A percentile compares a stretch with the other conserved stretches of the same genome.
These are phyloP conservation scores for Ctenosaura bakeri DNA, from an alignment of 2,797 vertebrate species.

Conservation along the genomic window DNA sequence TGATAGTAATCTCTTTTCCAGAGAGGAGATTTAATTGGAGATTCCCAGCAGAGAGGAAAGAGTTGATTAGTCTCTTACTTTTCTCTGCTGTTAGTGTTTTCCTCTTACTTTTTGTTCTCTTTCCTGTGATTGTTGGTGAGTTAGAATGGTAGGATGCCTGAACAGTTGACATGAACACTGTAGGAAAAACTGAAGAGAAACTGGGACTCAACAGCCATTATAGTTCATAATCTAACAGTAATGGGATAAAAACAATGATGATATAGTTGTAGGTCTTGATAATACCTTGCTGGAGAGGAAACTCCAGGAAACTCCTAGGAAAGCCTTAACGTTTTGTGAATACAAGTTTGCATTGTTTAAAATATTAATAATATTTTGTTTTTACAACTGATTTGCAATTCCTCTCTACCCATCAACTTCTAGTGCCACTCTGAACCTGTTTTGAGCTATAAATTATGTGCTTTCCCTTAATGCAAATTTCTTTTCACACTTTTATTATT, in stretches of 20 bases:
- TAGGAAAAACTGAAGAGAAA: background rate
- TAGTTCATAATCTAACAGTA: background rate
- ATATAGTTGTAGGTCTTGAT: background rate
- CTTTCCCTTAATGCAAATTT: background rate
- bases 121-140: background rate
- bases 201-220: background rate
- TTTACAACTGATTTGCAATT: background rate
- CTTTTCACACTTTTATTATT: background rate
- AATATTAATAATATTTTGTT: background rate
- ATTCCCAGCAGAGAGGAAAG: background rate
- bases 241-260: background rate
- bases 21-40: background rate
- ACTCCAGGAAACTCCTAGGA: too few species aligned
- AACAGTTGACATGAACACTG: background rate
- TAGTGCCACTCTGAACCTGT: background rate
- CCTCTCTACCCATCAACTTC: background rate
- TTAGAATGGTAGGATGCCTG: background rate
- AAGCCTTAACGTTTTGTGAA: conserved; percentile 7
- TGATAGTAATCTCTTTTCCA: background rate
- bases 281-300: background rate
- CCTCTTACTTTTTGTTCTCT: background rate
- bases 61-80: background rate
- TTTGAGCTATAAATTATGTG: background rate
- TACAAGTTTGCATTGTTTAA: background rate
- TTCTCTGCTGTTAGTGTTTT: background rate